A percentile compares a stretch with the other conserved stretches of the same genome.
Evolutionary conservation across 1,140 invertebrate genomes (phyloP).

Genomic region (Xylocopa sonorina): DNA sequence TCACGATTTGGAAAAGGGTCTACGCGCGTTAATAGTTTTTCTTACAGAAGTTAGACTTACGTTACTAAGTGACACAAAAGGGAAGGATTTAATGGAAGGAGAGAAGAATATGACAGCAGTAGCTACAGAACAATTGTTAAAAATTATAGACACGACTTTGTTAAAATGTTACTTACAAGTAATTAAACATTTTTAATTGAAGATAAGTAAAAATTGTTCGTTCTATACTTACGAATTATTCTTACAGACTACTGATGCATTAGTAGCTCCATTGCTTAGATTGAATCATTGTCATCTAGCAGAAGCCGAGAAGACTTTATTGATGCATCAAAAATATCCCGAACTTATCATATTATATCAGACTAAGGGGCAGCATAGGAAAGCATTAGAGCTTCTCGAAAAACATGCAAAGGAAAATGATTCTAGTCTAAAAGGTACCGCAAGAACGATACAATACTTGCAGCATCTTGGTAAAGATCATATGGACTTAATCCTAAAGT

Average conservation of each 20-base stretch:
- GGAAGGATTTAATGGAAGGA: constrained; percentile 76
- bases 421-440: constrained; percentile 90
- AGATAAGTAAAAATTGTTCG: neutral
- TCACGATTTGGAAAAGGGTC: constrained; percentile 92
- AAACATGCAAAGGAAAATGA: constrained; percentile 90
- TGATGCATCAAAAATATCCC: constrained; percentile 93
- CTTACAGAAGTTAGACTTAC: constrained; percentile 88
- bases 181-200: constrained; percentile 42
- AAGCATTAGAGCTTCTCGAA: constrained; percentile 94
- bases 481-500: constrained; percentile 96
- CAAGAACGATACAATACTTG: constrained; percentile 94
- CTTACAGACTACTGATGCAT: constrained; percentile 94
- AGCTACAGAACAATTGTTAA: constrained; percentile 87
- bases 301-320: constrained; percentile 95
- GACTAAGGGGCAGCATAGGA: constrained; percentile 94
- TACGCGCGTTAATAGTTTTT: constrained; percentile 95
- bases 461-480: constrained; percentile 94
- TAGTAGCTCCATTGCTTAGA: constrained; percentile 94
- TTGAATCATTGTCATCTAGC: constrained; percentile 97
- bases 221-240: neutral
- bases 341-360: constrained; percentile 98
- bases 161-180: constrained; percentile 98
- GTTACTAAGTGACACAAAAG: constrained; percentile 81
- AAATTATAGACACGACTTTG: constrained; percentile 98
- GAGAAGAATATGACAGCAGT: constrained; percentile 77